These are phyloP conservation scores for Odontamblyopus rebecca DNA, from an alignment of 2,797 vertebrate species.

Conservation along the genomic window DNA sequence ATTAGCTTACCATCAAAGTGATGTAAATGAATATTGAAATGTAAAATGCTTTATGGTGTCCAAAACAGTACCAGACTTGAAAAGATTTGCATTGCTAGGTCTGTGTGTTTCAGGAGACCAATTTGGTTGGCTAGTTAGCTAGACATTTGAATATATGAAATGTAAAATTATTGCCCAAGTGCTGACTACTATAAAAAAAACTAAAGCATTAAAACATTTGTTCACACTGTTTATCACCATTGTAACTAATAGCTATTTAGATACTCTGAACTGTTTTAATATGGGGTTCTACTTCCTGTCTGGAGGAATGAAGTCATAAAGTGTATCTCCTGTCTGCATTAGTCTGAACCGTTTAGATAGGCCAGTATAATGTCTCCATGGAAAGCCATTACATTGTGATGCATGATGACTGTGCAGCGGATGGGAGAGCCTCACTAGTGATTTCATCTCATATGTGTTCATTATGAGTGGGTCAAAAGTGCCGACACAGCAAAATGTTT, in stretches of 20 bases:
- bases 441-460: conserved; percentile 67
- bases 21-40: neutral
- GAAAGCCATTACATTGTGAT: conserved; percentile 44
- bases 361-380: conserved; percentile 24
- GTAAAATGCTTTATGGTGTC: neutral
- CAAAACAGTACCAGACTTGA: neutral
- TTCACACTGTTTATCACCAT: neutral
- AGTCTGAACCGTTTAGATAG: conserved; percentile 28
- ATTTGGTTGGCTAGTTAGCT: neutral
- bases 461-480: conserved; percentile 46
- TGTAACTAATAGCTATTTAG: neutral
- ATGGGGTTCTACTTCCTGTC: neutral
- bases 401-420: conserved; percentile 42
- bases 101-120: neutral
- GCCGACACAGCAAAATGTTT: conserved; percentile 58
- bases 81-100: neutral
- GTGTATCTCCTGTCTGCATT: conserved; percentile 24
- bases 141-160: no score
- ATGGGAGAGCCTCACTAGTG: conserved; percentile 39
- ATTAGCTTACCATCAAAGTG: neutral
- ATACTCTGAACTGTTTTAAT: neutral
- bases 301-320: conserved; percentile 12
- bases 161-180: no score
- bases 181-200: no score
- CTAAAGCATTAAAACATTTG: neutral